These are phyloP conservation scores for Aspidapion aeneum DNA, from an alignment of 2,888 invertebrate genomes.

Conservation along the genomic window DNA sequence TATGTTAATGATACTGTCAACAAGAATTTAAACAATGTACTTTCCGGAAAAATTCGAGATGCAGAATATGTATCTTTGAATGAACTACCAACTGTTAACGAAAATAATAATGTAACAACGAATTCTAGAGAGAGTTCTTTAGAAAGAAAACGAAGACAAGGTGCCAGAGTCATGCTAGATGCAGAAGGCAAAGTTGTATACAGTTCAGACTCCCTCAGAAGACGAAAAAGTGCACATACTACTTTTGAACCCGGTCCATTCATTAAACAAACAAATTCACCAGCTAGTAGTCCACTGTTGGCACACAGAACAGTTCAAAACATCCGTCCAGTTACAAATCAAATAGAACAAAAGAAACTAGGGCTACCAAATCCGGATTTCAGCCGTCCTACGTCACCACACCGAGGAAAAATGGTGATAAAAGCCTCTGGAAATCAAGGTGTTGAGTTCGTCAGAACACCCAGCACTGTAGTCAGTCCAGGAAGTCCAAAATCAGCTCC, in stretches of 20 bases:
- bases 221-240: constrained; percentile 76
- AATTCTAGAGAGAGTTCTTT: constrained; percentile 47
- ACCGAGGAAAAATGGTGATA: constrained; percentile 58
- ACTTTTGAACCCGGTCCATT: constrained; percentile 87
- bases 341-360: constrained; percentile 28
- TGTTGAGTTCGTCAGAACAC: constrained; percentile 57
- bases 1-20: constrained; percentile 68
- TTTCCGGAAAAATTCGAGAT: constrained; percentile 59
- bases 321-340: constrained; percentile 45
- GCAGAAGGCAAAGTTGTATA: constrained; percentile 86
- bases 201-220: constrained; percentile 79
- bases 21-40: constrained; percentile 57
- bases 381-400: constrained; percentile 57
- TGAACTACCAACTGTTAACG: constrained; percentile 60
- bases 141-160: constrained; percentile 57
- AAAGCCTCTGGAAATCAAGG: constrained; percentile 40
- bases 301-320: constrained; percentile 45
- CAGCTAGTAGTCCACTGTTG: constrained; percentile 52
- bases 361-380: constrained; percentile 32
- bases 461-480: constrained; percentile 63
- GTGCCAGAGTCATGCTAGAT: constrained; percentile 78
- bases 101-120: constrained; percentile 26
- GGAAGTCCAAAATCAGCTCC: constrained; percentile 46
- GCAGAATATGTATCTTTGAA: constrained; percentile 80
- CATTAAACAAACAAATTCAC: constrained; percentile 59